These are phyloP conservation scores for Drosophila rubida DNA, from an alignment of 2,888 invertebrate genomes.

Conservation along the genomic window DNA sequence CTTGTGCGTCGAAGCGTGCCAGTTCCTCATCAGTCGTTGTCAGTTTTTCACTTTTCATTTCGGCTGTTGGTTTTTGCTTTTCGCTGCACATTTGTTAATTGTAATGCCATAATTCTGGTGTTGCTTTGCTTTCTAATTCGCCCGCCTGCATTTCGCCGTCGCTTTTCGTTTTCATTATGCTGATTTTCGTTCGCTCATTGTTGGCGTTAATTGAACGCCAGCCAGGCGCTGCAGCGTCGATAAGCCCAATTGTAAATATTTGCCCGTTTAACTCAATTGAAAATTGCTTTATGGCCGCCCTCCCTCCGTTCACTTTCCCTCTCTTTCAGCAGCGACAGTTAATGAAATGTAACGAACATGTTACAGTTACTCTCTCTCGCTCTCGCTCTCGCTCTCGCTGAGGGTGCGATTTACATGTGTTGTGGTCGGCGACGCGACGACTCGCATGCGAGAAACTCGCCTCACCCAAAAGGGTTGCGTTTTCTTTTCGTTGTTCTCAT, in stretches of 20 bases:
- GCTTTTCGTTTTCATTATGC: conserved; percentile 20
- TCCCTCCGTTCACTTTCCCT: not conserved
- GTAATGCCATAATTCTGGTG: conserved; percentile 45
- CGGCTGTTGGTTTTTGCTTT: conserved; percentile 6
- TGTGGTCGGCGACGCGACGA: not conserved
- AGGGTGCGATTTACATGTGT: conserved; percentile 22
- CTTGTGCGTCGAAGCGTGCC: not conserved
- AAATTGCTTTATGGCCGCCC: conserved; percentile 45
- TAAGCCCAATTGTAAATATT: conserved; percentile 63
- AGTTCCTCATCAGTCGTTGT: not conserved
- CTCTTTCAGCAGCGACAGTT: conserved; percentile 20
- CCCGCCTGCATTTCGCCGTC: conserved; percentile 31
- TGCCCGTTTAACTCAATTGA: conserved; percentile 67
- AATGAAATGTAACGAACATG: conserved; percentile 51
- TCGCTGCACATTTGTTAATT: conserved; percentile 41
- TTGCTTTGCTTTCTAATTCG: conserved; percentile 41
- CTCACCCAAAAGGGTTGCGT: not conserved
- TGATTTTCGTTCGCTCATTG: conserved; percentile 23
- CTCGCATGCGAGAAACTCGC: not conserved
- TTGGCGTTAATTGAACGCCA: conserved; percentile 52
- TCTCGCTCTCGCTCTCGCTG: too few relatives aligned
- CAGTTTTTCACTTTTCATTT: too few relatives aligned
- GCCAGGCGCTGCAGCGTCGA: conserved; percentile 41
- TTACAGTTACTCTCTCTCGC: too few relatives aligned
- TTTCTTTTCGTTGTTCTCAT: not conserved